Base-by-base conservation (phyloP, 1,140 invertebrate species). In the Lucilia sericata region DNA sequence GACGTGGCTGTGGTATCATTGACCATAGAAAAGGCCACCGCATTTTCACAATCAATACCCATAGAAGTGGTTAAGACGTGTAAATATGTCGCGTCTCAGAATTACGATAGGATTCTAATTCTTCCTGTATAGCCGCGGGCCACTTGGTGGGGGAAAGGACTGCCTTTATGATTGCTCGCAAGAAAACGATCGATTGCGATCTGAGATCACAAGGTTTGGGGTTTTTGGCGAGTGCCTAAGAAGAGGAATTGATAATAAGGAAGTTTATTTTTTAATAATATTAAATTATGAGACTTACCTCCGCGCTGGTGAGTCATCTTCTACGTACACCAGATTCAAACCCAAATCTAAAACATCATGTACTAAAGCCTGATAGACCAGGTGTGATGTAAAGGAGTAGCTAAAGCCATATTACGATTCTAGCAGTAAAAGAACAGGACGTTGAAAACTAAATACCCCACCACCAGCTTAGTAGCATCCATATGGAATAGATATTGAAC, bases 341-440 rank as follows among this genome's bases (percentile, higher is more conserved):
- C 96, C 94, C 82, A 99, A 93, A 88, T 99, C 96, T 17, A 99
- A 91, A 1, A 99, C 95, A 93, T 99, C 98, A 91, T 99, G 98
- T 47, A 97, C 95, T 82, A 99, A 91, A 13, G 99, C 98, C 92
- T 99, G 98, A 91, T 99, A 99, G 98, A 99, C 99, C 99, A 99
- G 5, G 99, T 99, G 91, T 99, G 99, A 94, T 99, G 98, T 84
- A 99, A 92, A 55, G 98, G 98, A 19, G 98, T 99, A 0, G 98
- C 97, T 93, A 99, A 95, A 92, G 99, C 99, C 84, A 99, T 94
- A 92, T 97, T 98, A 84, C 99, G 93, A 91, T 99, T 99, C 99
- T 74, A 99, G 92, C 85, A 99, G 92, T 82, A 99, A 96, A 13
- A 99, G 91, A 83, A 99, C 92, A 5, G 98, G 98, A 83, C 98